Conservation (phyloP, 2,888 invertebrate genomes). For the Melanchra persicariae region DNA sequence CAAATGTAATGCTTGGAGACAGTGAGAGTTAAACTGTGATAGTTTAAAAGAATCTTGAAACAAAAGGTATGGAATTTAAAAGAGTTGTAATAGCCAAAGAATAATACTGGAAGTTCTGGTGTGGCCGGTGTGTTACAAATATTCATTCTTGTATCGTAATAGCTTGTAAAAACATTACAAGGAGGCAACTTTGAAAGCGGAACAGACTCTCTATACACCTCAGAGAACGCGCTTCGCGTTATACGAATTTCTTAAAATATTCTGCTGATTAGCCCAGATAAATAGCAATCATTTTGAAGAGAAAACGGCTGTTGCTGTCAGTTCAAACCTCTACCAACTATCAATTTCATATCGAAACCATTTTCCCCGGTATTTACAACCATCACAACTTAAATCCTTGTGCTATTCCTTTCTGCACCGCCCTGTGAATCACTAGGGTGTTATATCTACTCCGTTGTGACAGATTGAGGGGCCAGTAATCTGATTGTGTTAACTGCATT, state of each 20-base stretch:
- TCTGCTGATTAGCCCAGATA: neutral
- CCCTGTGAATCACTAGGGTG: slow-evolving; percentile 21
- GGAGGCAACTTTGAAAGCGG: too few relatives aligned
- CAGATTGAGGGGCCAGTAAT: slow-evolving; percentile 52
- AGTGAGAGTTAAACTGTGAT: too few relatives aligned
- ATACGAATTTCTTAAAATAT: too few relatives aligned
- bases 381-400: neutral
- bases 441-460: slow-evolving; percentile 40
- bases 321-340: neutral
- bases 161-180: too few relatives aligned
- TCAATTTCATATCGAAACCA: neutral
- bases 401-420: neutral
- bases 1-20: neutral
- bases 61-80: too few relatives aligned
- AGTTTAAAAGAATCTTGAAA: too few relatives aligned
- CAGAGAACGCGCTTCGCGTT: too few relatives aligned
- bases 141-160: too few relatives aligned
- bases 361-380: neutral
- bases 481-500: slow-evolving; percentile 60
- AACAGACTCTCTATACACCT: too few relatives aligned
- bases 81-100: too few relatives aligned
- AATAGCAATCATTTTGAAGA: neutral
- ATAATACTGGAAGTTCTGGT: too few relatives aligned
- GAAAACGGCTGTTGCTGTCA: neutral
- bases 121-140: too few relatives aligned